Conservation (phyloP, 2,797 vertebrate species). For the Danio aesculapii region DNA sequence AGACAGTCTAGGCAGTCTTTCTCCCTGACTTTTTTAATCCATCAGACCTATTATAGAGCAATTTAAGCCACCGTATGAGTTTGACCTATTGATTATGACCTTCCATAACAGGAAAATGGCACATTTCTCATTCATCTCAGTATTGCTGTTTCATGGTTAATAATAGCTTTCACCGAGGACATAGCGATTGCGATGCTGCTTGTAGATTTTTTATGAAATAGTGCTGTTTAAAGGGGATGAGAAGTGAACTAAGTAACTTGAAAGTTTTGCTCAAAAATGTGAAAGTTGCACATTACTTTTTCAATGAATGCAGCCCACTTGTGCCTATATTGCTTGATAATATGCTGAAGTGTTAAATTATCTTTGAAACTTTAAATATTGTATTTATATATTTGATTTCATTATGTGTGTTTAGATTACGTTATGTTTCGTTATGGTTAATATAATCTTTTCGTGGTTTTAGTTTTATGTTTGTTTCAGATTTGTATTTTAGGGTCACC, state of each 20-base stretch:
- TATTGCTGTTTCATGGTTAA: not conserved
- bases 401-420: not conserved
- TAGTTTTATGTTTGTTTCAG: not conserved
- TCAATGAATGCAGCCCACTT: not conserved
- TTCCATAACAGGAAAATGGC: conserved; percentile 16
- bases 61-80: conserved; percentile 27
- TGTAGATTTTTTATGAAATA: not conserved
- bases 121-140: conserved; percentile 19
- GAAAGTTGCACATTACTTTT: not conserved
- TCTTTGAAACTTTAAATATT: not conserved
- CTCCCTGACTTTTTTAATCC: conserved; percentile 21
- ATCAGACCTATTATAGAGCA: conserved; percentile 17
- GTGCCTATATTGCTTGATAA: not conserved
- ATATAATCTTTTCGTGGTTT: not conserved
- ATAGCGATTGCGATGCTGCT: not conserved
- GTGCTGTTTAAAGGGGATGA: not conserved
- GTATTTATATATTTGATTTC: not conserved
- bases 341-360: not conserved
- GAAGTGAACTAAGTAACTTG: not conserved
- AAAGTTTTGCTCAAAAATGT: not conserved
- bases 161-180: conserved; percentile 19
- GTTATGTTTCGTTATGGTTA: not conserved
- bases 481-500: not conserved
- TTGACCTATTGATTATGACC: conserved; percentile 40
- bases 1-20: conserved; percentile 39